These are phyloP conservation scores for Triplophysa siluroides DNA, from an alignment of 2,113 vertebrate genomes.

Conservation along the genomic window DNA sequence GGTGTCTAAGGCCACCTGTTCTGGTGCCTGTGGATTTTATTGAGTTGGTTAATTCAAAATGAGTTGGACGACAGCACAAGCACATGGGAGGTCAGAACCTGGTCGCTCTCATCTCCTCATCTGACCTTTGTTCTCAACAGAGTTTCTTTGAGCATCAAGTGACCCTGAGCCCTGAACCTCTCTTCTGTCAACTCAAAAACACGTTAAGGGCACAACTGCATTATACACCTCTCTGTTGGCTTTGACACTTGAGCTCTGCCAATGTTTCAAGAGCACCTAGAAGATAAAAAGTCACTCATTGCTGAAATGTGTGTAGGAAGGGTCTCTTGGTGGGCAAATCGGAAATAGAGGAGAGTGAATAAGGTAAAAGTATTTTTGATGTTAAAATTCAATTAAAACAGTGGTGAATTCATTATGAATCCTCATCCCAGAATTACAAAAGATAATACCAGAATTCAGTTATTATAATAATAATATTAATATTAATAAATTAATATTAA, in stretches of 20 bases:
- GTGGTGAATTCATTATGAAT: no score
- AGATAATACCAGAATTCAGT: no score
- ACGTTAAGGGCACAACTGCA: conserved; percentile 35
- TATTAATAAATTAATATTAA: no score
- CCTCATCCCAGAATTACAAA: no score
- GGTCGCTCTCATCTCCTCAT: conserved; percentile 55
- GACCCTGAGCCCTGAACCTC: conserved; percentile 57
- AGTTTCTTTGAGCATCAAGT: conserved; percentile 58
- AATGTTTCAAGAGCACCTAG: conserved; percentile 14
- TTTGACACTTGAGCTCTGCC: conserved; percentile 1
- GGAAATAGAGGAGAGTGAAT: no score
- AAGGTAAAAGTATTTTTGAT: no score
- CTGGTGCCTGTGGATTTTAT: conserved; percentile 38
- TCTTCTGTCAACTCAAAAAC: conserved; percentile 51
- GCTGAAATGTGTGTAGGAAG: no score
- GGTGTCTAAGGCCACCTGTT: conserved; percentile 51
- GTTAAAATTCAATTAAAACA: no score
- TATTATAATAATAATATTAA: no score
- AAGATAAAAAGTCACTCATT: not conserved
- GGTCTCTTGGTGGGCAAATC: not conserved
- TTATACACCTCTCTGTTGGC: conserved; percentile 29
- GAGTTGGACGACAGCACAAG: conserved; percentile 6
- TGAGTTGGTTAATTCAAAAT: conserved; percentile 41
- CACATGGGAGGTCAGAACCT: conserved; percentile 47
- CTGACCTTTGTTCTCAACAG: conserved; percentile 46